Conservation (phyloP, 2,113 vertebrate genomes). For the Leucoraja erinaceus region DNA sequence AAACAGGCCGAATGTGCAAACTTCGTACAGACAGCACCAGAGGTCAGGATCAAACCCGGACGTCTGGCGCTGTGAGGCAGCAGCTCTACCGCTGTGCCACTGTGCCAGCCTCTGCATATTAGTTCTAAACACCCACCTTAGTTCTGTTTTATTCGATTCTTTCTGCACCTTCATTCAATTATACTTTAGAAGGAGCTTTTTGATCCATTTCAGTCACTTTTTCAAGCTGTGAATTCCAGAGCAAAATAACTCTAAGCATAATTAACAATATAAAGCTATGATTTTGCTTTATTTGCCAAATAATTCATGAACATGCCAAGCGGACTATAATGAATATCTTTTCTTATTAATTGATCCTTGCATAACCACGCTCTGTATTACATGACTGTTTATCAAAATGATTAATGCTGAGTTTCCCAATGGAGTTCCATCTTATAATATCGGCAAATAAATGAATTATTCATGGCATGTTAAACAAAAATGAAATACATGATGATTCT, state of each 20-base stretch:
- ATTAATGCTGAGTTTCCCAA: background rate
- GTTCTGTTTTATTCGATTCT: no score
- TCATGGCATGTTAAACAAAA: background rate
- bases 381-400: background rate
- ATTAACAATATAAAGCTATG: background rate
- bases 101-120: no score
- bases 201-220: background rate
- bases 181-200: background rate
- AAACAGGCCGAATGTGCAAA: no score
- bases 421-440: background rate
- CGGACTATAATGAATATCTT: background rate
- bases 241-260: background rate
- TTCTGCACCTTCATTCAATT: no score
- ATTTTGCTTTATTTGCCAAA: background rate
- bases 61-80: no score
- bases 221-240: background rate
- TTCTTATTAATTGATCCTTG: background rate
- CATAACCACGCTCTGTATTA: background rate
- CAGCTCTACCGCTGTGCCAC: no score
- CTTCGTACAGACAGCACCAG: no score
- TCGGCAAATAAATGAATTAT: background rate
- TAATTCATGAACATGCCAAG: background rate
- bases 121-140: no score
- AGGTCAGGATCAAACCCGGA: no score
- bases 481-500: background rate